These are phyloP conservation scores for Valencia hispanica DNA, from an alignment of 2,797 vertebrate genomes.

Conservation along the genomic window DNA sequence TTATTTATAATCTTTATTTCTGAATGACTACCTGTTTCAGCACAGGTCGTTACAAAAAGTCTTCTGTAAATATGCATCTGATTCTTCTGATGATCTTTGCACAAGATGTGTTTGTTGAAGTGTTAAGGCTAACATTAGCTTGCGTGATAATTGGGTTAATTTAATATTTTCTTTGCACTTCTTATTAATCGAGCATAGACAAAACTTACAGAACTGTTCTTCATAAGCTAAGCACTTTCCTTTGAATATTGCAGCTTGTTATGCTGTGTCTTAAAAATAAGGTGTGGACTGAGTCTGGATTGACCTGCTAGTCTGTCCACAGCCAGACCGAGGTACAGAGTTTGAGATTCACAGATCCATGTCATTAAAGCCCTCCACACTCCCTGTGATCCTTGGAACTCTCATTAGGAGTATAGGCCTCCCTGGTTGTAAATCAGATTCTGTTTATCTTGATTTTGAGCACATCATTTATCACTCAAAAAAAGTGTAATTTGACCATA, in stretches of 20 bases:
- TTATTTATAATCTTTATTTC: too few species aligned
- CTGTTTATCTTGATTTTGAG: background rate
- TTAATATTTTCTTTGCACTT: too few species aligned
- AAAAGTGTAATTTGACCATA: constrained; percentile 15
- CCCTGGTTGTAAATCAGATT: background rate
- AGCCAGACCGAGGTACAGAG: background rate
- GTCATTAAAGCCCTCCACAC: background rate
- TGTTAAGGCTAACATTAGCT: too few species aligned
- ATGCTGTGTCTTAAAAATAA: background rate
- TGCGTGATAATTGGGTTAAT: too few species aligned
- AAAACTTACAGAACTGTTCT: background rate
- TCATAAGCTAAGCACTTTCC: background rate
- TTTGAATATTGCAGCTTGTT: background rate
- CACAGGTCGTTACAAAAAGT: too few species aligned
- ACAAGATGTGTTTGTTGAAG: background rate
- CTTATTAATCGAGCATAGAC: too few species aligned
- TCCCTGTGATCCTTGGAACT: background rate
- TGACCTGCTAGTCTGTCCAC: background rate
- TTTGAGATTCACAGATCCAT: background rate
- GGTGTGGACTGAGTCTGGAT: too few species aligned
- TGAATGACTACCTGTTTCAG: too few species aligned
- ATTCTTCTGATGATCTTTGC: background rate
- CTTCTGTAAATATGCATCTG: too few species aligned
- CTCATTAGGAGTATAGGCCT: background rate
- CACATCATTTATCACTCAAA: background rate